Conservation (phyloP, 2,113 vertebrate species). For the Seriola dumerili region DNA sequence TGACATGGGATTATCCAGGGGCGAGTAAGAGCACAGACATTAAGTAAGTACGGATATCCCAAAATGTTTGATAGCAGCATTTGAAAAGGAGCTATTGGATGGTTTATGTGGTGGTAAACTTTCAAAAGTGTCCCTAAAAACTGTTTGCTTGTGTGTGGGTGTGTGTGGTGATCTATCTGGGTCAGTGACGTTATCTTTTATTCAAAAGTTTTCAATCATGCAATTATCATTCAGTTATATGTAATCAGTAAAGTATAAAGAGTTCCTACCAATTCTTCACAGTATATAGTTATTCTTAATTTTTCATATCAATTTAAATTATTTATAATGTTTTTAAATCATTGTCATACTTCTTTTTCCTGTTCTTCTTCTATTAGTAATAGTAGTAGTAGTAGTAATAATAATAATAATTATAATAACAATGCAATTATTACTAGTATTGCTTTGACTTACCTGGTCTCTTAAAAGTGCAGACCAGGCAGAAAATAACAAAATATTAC, state of each 20-base stretch:
- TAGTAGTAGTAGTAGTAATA: not conserved
- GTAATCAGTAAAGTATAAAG: not conserved
- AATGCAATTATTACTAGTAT: too few species aligned
- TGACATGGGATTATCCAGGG: slow-evolving; percentile 71
- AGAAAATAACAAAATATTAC: too few species aligned
- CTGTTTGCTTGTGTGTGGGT: not conserved
- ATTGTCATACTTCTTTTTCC: not conserved
- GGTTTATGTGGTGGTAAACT: slow-evolving; percentile 26
- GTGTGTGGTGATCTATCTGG: not conserved
- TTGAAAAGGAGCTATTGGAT: slow-evolving; percentile 37
- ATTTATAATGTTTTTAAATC: not conserved
- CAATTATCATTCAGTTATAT: not conserved
- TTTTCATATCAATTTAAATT: too few species aligned
- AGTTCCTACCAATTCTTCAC: too few species aligned
- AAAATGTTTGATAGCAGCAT: slow-evolving; percentile 46
- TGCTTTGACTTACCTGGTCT: too few species aligned
- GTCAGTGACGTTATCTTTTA: not conserved
- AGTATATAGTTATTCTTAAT: too few species aligned
- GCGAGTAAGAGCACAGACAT: slow-evolving; percentile 58
- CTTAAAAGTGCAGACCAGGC: too few species aligned
- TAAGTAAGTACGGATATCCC: slow-evolving; percentile 51
- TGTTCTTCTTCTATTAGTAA: not conserved
- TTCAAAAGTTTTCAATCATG: not conserved
- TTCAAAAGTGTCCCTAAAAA: slow-evolving; percentile 13
- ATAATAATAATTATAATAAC: too few species aligned